A percentile compares a stretch with the other conserved stretches of the same genome.
Evolutionary conservation across 2,113 vertebrate genomes (phyloP).

Genomic region (Ailurus styani): DNA sequence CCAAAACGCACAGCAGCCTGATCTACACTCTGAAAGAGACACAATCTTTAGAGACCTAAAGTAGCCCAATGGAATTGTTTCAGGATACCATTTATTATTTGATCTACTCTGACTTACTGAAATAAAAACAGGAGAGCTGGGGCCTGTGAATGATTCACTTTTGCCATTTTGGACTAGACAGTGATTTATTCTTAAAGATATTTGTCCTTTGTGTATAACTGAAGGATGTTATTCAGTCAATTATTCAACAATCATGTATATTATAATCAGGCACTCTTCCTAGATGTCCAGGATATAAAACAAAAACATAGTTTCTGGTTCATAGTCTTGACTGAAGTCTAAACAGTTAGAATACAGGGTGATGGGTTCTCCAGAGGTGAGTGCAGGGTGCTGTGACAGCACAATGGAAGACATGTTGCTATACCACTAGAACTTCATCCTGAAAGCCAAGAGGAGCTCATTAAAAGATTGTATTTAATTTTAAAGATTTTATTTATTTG

Average conservation of each 20-base stretch:
- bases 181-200: neutral
- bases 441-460: neutral
- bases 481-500: neutral
- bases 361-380: neutral
- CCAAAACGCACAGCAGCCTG: neutral
- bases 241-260: neutral
- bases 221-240: neutral
- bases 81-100: neutral
- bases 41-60: neutral
- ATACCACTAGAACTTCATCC: neutral
- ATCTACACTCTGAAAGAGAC: neutral
- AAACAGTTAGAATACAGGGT: neutral
- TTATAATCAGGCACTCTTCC: neutral
- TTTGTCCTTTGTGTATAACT: neutral
- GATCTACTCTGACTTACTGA: neutral
- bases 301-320: neutral
- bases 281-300: neutral
- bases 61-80: neutral
- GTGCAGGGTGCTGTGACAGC: rapidly evolving
- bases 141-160: neutral
- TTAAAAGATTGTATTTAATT: neutral
- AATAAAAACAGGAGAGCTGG: neutral
- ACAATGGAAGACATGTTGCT: neutral
- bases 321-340: neutral
- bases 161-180: neutral